These are phyloP conservation scores for Leptinotarsa peninsularis DNA, from an alignment of 2,888 invertebrate species.

Conservation along the genomic window DNA sequence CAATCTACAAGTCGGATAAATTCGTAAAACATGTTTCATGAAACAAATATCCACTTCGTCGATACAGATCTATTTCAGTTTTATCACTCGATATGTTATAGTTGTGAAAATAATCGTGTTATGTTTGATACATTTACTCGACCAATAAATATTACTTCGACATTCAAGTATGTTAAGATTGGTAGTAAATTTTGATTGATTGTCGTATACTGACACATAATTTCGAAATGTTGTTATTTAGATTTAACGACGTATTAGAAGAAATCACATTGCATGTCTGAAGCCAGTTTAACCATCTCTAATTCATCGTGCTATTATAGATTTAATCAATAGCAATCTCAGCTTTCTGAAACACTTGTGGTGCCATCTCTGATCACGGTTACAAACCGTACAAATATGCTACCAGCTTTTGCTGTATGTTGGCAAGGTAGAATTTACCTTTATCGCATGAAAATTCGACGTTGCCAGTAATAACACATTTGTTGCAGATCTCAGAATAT, in stretches of 20 bases:
- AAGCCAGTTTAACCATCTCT: neutral
- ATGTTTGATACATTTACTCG: no score
- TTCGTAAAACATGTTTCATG: no score
- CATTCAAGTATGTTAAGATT: no score
- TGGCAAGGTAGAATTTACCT: constrained; percentile 1
- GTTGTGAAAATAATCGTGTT: no score
- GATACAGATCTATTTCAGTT: no score
- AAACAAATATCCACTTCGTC: no score
- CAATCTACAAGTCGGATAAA: no score
- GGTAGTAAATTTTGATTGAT: no score
- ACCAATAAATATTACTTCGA: no score
- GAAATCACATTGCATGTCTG: neutral
- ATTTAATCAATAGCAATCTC: neutral
- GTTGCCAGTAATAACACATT: neutral
- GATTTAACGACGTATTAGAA: neutral
- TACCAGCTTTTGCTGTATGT: neutral
- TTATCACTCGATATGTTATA: no score
- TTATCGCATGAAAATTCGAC: neutral
- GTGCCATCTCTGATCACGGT: neutral
- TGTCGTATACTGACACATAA: no score
- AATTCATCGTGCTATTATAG: no score
- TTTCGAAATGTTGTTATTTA: neutral
- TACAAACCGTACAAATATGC: neutral
- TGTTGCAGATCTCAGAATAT: neutral
- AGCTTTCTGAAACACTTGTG: neutral